Evolutionary conservation across 35 echinoderm and acorn worm genomes (phyloP), one percentile per base, ranked within the genome.

Genomic region (Anneissia japonica): DNA sequence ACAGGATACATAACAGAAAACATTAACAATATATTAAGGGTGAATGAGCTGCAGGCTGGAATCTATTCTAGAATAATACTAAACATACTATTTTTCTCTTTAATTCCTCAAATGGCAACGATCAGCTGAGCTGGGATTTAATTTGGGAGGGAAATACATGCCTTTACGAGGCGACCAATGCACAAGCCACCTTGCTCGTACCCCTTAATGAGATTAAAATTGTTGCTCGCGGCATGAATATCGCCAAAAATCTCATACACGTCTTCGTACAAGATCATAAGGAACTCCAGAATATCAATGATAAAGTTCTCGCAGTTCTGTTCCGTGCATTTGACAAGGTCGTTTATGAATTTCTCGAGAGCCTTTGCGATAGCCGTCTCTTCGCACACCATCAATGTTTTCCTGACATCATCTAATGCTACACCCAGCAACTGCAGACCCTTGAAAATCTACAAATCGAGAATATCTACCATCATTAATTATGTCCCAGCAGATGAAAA

Each of bases 161-260:
- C 86, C 29, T 86, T 74, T 4, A 93, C 91, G 13, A 93, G 40
- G n/a, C 91, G 35, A 32, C 91, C 91, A 77, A 93, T 86, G 56
- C 91, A 93, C 51, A 93, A 39, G 9, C 91, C 91, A 36, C 91
- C 91, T 39, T 93, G 91, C 38, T 93, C 74, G 40, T 93, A 93
- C 0, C 81, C 91, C 14, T 89, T 39, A 56, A 89, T 79, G 30
- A 93, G 32, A 33, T 86, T 85, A 39, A 93, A 93, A 17, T 39
- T 46, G 77, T 93, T 93, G 3, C 86, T 81, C 0, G 91, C 91
- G 0, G 87, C 86, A 4, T 46, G 51, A 39, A 93, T 93, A 37
- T 93, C 91, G 0, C 91, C 91, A 51, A 85, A 93, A 23, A 93
- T 93, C 56, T 93, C 91, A 37, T 93, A 93, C 28, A 82, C 32